Percentiles rank a stretch among this genome's conserved stretches.
Conservation (phyloP, 1,140 invertebrate species). For the Bombus balteatus region DNA sequence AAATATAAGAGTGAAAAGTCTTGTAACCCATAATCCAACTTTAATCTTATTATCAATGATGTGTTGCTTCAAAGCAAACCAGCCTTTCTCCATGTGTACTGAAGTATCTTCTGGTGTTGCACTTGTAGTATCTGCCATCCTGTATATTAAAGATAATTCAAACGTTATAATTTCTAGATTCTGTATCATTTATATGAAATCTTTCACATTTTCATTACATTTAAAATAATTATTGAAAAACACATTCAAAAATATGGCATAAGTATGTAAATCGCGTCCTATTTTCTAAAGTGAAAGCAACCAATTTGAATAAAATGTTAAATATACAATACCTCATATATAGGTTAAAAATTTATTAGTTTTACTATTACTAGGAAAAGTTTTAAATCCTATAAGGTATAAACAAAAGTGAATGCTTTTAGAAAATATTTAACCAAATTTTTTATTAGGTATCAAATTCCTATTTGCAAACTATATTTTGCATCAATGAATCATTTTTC, state of each 20-base stretch:
- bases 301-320: constrained; percentile 11
- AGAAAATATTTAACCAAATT: background rate
- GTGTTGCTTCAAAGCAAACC: constrained; percentile 87
- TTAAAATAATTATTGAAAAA: background rate
- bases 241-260: background rate
- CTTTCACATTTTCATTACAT: too few relatives aligned
- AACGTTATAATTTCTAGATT: background rate
- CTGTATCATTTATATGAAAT: background rate
- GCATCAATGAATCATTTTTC: background rate
- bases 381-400: background rate
- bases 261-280: constrained; percentile 21
- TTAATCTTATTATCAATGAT: constrained; percentile 92
- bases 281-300: constrained; percentile 51
- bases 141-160: constrained; percentile 43
- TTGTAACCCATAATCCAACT: constrained; percentile 91
- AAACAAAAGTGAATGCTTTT: background rate
- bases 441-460: background rate
- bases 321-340: background rate
- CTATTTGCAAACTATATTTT: background rate
- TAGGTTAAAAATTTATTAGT: background rate
- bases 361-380: background rate
- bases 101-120: constrained; percentile 58
- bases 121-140: constrained; percentile 75
- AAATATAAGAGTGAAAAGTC: constrained; percentile 92
- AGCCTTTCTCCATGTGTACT: constrained; percentile 78